These are phyloP conservation scores for Acanthochromis polyacanthus DNA, from an alignment of 2,113 vertebrate genomes.

Conservation along the genomic window DNA sequence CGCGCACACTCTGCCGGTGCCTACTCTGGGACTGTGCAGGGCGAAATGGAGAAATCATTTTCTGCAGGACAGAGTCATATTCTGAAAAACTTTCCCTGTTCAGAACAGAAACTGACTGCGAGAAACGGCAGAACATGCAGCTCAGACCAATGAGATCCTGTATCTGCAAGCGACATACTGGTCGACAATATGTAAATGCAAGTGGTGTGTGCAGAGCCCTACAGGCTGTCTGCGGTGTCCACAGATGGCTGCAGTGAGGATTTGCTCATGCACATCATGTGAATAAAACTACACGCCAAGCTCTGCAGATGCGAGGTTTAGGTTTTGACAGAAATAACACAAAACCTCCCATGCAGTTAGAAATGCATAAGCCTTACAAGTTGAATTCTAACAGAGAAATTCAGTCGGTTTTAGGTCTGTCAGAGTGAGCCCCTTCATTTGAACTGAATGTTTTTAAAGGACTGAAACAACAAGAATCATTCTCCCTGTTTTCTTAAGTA, in stretches of 20 bases:
- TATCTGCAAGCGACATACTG: constrained; percentile 24
- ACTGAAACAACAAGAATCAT: background rate
- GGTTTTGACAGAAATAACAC: constrained; percentile 7
- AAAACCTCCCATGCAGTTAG: background rate
- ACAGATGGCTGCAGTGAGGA: constrained; percentile 73
- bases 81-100: background rate
- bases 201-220: constrained; percentile 55
- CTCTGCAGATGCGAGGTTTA: constrained; percentile 57
- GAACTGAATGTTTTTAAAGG: background rate
- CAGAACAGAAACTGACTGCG: no score
- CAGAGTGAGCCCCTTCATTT: background rate
- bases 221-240: constrained; percentile 57
- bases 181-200: constrained; percentile 42
- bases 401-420: background rate
- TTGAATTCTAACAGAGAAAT: background rate
- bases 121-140: background rate
- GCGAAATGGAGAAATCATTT: background rate
- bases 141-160: background rate
- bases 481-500: background rate
- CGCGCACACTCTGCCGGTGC: constrained; percentile 19
- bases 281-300: constrained; percentile 43
- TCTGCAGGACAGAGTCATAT: background rate
- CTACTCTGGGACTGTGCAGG: background rate
- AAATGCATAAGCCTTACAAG: no score
- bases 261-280: constrained; percentile 63